phyloP scores from a whole-genome alignment of 2,888 invertebrate genomes.

The Epiblema foenella region DNA sequence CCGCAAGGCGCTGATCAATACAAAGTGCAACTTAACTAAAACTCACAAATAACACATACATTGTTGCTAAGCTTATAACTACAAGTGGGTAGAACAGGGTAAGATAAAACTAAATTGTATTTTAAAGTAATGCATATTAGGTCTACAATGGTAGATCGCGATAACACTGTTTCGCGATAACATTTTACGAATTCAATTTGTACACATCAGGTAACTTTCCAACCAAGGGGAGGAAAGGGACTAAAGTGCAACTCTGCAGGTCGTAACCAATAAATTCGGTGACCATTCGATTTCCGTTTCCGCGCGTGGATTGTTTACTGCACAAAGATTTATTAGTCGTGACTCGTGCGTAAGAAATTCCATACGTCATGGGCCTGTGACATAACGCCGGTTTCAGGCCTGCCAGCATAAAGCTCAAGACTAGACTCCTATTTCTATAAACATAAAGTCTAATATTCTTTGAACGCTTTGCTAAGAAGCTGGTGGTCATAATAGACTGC shows the following conservation, averaged over 20 bases:
- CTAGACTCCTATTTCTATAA: too few relatives aligned
- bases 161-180: too few relatives aligned
- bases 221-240: neutral
- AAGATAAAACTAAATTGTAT: too few relatives aligned
- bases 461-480: neutral
- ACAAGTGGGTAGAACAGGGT: too few relatives aligned
- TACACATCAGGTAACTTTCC: slow-evolving; percentile 14
- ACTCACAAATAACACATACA: too few relatives aligned
- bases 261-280: slow-evolving; percentile 14
- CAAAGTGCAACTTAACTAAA: too few relatives aligned
- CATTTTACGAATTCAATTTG: slow-evolving; percentile 23
- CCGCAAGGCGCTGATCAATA: too few relatives aligned
- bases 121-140: too few relatives aligned
- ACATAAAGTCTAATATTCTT: slow-evolving; percentile 1
- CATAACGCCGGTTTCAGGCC: slow-evolving; percentile 14
- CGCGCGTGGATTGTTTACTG: slow-evolving; percentile 36
- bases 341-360: slow-evolving; percentile 33
- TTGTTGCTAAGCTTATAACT: too few relatives aligned
- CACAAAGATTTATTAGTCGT: slow-evolving; percentile 29
- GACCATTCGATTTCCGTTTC: slow-evolving; percentile 34
- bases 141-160: too few relatives aligned
- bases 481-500: slow-evolving; percentile 9
- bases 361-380: slow-evolving; percentile 34
- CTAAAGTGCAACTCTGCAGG: slow-evolving; percentile 10
- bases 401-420: neutral